Evolutionary conservation across 2,113 vertebrate genomes (phyloP).

Genomic region (Corvus moneduloides): DNA sequence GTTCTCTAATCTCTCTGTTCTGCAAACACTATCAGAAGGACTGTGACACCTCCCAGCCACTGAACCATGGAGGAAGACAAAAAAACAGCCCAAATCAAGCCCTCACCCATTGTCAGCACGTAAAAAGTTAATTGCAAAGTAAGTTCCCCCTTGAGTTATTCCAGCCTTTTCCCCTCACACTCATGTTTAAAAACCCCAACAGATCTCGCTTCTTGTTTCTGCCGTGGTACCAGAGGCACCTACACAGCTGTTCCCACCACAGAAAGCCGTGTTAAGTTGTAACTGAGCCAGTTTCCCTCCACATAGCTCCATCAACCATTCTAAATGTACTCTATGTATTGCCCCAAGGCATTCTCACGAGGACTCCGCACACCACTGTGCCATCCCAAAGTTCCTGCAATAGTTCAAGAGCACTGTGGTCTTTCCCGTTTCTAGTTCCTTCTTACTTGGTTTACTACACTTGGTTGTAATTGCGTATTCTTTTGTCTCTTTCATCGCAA

Average conservation of each 20-base stretch:
- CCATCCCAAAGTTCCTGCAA: background rate
- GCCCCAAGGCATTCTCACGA: background rate
- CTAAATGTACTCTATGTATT: background rate
- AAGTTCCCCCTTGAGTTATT: background rate
- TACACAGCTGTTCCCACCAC: background rate
- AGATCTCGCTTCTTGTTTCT: background rate
- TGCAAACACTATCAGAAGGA: background rate
- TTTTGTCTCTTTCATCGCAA: slow-evolving; percentile 95
- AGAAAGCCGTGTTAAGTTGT: background rate
- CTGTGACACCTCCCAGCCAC: background rate
- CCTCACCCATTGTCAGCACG: background rate
- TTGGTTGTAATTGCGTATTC: slow-evolving; percentile 91
- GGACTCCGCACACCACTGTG: background rate
- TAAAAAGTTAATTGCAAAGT: background rate
- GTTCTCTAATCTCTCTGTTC: background rate
- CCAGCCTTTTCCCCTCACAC: background rate
- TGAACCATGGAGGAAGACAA: background rate
- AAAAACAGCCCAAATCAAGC: background rate
- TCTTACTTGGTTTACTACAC: slow-evolving; percentile 92
- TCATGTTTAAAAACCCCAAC: background rate
- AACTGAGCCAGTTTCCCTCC: background rate
- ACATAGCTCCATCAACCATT: background rate
- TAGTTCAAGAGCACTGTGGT: background rate
- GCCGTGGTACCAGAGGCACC: background rate
- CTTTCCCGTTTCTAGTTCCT: background rate